A percentile compares a stretch with the other conserved stretches of the same genome.
phyloP scores from a whole-genome alignment of 2,797 vertebrate genomes.

The Microctenopoma lineatum region DNA sequence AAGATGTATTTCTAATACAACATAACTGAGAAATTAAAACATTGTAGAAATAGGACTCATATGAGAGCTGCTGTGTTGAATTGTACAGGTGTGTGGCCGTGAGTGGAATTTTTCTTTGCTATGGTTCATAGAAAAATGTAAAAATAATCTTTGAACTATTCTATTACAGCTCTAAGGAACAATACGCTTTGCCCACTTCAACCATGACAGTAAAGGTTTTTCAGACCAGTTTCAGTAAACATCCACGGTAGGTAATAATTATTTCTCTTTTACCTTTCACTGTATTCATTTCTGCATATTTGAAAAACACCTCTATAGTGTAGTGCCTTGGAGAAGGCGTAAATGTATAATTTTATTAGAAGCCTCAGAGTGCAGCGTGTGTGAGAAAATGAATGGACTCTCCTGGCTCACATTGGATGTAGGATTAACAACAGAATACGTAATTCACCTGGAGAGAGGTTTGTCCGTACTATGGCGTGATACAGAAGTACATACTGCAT shows the following conservation, averaged over 20 bases:
- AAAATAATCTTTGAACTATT: conserved; percentile 31
- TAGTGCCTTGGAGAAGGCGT: background rate
- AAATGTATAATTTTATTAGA: background rate
- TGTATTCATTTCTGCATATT: conserved; percentile 8
- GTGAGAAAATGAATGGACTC: conserved; percentile 26
- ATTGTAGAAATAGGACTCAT: too few relatives aligned
- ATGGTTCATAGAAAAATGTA: conserved; percentile 38
- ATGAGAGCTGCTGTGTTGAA: too few relatives aligned
- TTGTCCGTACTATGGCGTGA: conserved; percentile 65
- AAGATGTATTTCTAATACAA: too few relatives aligned
- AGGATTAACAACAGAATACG: conserved; percentile 34
- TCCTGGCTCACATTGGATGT: conserved; percentile 9
- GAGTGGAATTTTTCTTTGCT: conserved; percentile 51
- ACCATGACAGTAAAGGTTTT: conserved; percentile 3
- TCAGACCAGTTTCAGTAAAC: conserved; percentile 24
- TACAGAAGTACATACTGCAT: conserved; percentile 24
- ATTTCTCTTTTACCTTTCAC: background rate
- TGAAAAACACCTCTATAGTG: background rate
- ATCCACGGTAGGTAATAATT: conserved; percentile 11
- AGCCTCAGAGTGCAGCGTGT: conserved; percentile 6
- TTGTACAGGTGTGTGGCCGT: too few relatives aligned
- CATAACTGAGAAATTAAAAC: too few relatives aligned
- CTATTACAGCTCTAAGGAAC: conserved; percentile 33
- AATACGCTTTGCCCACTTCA: conserved; percentile 34
- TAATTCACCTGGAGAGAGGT: conserved; percentile 68